Evolutionary conservation across 2,113 vertebrate genomes (phyloP), one percentile per base, ranked within the genome.

Genomic region (Dermatemys mawii): DNA sequence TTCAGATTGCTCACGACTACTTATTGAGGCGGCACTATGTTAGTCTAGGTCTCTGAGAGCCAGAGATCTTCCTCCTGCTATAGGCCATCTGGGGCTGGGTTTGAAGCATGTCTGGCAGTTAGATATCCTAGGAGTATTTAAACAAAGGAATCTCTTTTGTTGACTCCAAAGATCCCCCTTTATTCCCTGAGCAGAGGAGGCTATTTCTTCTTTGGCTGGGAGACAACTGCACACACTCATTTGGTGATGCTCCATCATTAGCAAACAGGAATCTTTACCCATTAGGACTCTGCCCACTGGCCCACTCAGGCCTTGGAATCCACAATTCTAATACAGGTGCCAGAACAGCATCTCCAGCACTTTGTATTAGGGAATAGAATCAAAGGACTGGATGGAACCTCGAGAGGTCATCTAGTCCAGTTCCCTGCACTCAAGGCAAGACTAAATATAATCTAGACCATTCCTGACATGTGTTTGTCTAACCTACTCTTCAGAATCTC

Each of bases 221-320:
- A 88, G 19, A 6, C 92, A 70, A 46, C 89, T 51, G 11, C 3
- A 29, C 54, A 50, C 53, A 82, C n/a, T 8, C 10, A 57, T 26
- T 35, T 85, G 22, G 32, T 81, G 87, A 84, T 35, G 78, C 35
- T n/a, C 14, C 12, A 14, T 27, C 48, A 70, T 50, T 26, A 70
- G 55, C 55, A 51, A 87, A 85, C 35, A 94, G 55, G 5, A 94
- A 53, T 22, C 57, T 92, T 19, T 93, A 78, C 49, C 55, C 63
- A 35, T 46, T 55, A 51, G 46, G 5, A 2, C 9, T 67, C 16
- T 67, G 35, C 35, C 35, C 63, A 38, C 8, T 35, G 16, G 13
- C 60, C 35, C 76, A 92, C 44, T 95, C 75, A 82, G 83, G 90
- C 86, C 51, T 89, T 89, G 76, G 41, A 60, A 91, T 91, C 89